phyloP scores from a whole-genome alignment of 2,113 vertebrate genomes.

The Alexandromys fortis region DNA sequence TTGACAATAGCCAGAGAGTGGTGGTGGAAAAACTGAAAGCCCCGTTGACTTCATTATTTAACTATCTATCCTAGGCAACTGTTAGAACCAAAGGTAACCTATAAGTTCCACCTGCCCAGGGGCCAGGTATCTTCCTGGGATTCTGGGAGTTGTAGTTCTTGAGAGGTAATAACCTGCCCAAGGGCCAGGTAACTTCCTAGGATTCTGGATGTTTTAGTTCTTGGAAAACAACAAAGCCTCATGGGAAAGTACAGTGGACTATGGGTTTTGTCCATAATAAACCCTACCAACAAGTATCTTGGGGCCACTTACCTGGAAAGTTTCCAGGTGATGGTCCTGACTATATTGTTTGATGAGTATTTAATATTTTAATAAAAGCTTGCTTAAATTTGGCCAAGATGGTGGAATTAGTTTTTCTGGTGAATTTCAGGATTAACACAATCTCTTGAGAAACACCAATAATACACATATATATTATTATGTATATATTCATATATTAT shows the following conservation, averaged over 20 bases:
- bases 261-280: too few species aligned
- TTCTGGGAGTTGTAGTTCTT: not conserved
- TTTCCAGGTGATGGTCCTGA: not conserved
- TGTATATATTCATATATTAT: too few species aligned
- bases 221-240: not conserved
- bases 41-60: not conserved
- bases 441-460: not conserved
- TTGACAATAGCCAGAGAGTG: not conserved
- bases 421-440: not conserved
- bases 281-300: not conserved
- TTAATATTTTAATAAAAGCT: not conserved
- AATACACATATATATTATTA: not conserved
- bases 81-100: not conserved
- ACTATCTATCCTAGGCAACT: not conserved
- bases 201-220: not conserved
- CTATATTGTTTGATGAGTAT: not conserved
- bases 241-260: too few species aligned
- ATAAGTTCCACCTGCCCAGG: not conserved
- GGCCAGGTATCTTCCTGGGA: not conserved
- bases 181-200: not conserved
- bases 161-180: not conserved
- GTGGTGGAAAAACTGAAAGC: not conserved
- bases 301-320: not conserved
- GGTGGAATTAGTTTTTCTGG: not conserved
- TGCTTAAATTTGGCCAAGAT: not conserved